These are phyloP conservation scores for Nannospalax galili DNA, from an alignment of 2,113 vertebrate genomes.

Conservation along the genomic window DNA sequence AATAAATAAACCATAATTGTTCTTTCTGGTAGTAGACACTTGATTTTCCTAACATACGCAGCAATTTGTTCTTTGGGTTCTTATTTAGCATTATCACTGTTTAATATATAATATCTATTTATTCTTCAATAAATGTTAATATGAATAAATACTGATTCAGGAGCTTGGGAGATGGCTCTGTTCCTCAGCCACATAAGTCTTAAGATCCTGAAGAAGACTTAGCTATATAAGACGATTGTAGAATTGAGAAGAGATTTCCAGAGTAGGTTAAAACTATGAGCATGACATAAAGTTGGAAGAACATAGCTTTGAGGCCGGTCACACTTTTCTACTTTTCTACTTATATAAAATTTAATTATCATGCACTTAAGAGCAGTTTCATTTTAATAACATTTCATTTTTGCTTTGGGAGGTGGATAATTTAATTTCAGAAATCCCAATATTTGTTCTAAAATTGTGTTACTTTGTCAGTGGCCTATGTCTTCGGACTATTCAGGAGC, in stretches of 20 bases:
- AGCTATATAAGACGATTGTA: background rate
- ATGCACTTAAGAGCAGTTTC: background rate
- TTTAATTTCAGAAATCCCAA: background rate
- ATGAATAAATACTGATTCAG: background rate
- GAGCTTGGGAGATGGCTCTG: background rate
- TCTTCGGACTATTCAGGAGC: background rate
- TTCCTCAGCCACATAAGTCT: no score
- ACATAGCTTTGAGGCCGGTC: background rate
- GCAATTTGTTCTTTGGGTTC: background rate
- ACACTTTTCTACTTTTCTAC: background rate
- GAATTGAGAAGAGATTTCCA: background rate
- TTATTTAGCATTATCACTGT: background rate
- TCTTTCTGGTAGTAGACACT: background rate
- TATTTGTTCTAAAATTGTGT: background rate
- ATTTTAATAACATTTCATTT: background rate
- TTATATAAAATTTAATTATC: background rate
- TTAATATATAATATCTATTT: background rate
- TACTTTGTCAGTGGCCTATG: background rate
- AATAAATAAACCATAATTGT: background rate
- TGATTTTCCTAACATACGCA: background rate
- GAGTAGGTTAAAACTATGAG: no score
- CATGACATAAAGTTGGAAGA: no score
- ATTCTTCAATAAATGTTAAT: constrained; percentile 3
- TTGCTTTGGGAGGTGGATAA: accelerated
- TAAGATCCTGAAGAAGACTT: background rate